Evolutionary conservation across 2,888 invertebrate genomes (phyloP).

Genomic region (Caenorhabditis sp.): DNA sequence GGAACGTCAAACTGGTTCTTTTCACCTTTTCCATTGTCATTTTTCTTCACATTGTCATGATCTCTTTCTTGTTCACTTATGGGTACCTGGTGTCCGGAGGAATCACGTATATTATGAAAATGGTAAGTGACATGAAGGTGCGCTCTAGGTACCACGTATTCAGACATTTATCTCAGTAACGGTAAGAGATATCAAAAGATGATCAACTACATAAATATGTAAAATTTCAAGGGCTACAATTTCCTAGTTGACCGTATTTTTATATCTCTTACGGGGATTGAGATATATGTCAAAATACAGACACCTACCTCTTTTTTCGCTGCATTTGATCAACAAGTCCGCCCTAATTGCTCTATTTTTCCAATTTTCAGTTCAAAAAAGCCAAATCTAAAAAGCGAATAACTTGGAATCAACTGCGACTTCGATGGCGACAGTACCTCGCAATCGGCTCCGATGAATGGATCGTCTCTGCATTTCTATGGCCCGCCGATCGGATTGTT

Average conservation of each 20-base stretch:
- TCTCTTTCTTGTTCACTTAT: conserved; percentile 31
- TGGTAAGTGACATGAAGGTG: conserved; percentile 16
- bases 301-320: too few relatives aligned
- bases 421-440: conserved; percentile 43
- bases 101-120: conserved; percentile 5
- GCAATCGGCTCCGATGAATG: conserved; percentile 11
- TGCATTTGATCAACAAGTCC: too few relatives aligned
- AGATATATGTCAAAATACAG: too few relatives aligned
- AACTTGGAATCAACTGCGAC: conserved; percentile 2
- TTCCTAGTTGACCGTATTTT: too few relatives aligned
- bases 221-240: too few relatives aligned
- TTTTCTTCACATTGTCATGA: conserved; percentile 19
- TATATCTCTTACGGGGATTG: too few relatives aligned
- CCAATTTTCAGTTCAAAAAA: conserved; percentile 23
- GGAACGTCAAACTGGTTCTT: background rate
- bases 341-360: too few relatives aligned
- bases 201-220: too few relatives aligned
- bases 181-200: too few relatives aligned
- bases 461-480: conserved; percentile 22
- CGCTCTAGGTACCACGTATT: too few relatives aligned
- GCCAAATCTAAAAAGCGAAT: background rate
- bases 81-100: conserved; percentile 34
- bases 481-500: conserved; percentile 32
- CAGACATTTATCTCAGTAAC: too few relatives aligned
- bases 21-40: conserved; percentile 14